Evolutionary conservation across 2,113 vertebrate genomes (phyloP), one percentile per base, ranked within the genome.

Genomic region (Rynchops niger): DNA sequence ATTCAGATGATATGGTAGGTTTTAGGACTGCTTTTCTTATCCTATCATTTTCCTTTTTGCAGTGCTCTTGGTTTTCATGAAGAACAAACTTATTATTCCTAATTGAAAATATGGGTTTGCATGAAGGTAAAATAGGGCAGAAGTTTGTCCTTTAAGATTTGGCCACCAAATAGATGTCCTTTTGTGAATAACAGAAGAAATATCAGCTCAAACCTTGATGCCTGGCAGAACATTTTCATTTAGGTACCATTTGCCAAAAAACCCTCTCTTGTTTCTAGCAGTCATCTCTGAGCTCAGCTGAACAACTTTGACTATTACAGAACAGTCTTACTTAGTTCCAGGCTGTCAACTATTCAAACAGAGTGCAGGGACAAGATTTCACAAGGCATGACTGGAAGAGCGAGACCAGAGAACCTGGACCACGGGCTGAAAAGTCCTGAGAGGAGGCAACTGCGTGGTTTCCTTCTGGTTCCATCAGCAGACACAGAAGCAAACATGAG

Each of bases 131-230:
- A 96, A 76, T 22, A 22, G 7, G 36, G 6, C 20, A 58, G 13
- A 77, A 42, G 30, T 38, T 7, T 32, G 13, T 45, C 13, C 25
- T 72, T 62, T 53, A 73, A 80, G 2, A 49, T 73, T 6, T 73
- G 19, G 4, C 15, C 10, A 7, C 6, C 9, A 65, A 62, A 49
- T 42, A 23, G 1, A 0, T 52, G 19, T 38, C 7, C n/a, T 63
- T 87, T 45, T 74, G 9, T 67, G 34, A 90, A 38, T 22, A 70
- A n/a, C 6, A 42, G 12, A 80, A 55, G 26, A 92, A 78, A n/a
- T 86, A 40, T 19, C 18, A 40, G 9, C 38, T 92, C 63, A 90
- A 49, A 70, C 2, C 4, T 55, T 47, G n/a, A 38, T 27, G 15
- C 3, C 61, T 58, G 9, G 13, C 8, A 40, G 72, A 87, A 36